These are phyloP conservation scores for Cercopithecus hamlyni DNA, from an alignment of 2,797 vertebrate species.

Conservation along the genomic window DNA sequence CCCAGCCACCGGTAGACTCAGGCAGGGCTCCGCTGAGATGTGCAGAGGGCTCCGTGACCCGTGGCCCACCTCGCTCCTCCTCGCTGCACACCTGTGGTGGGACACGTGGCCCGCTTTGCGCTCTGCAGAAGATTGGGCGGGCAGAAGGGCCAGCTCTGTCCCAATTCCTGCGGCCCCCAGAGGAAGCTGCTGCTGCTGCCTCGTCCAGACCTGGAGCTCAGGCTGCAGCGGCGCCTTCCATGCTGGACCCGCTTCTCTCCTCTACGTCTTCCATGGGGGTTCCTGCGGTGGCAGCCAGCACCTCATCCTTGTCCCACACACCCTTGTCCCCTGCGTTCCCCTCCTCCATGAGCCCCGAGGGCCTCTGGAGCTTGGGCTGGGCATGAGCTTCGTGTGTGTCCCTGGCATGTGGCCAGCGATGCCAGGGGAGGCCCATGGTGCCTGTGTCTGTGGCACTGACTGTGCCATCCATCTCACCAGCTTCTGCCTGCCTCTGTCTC, in stretches of 20 bases:
- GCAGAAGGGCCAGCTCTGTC: background rate
- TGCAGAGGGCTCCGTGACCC: background rate
- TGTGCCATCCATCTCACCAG: background rate
- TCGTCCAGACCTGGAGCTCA: background rate
- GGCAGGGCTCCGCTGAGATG: background rate
- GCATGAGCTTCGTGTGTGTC: background rate
- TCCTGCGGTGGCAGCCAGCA: background rate
- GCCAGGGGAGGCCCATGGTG: background rate
- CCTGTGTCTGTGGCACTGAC: background rate
- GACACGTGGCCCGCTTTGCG: background rate
- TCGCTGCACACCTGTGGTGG: rapidly evolving
- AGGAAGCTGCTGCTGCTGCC: background rate
- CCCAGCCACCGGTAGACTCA: background rate
- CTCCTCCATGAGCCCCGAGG: background rate
- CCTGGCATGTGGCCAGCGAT: background rate
- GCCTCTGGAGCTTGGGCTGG: background rate
- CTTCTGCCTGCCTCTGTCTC: background rate
- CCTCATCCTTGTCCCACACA: background rate
- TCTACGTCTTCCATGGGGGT: background rate
- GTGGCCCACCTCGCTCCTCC: background rate
- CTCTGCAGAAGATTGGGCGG: background rate
- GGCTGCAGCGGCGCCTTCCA: background rate
- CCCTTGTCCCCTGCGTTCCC: too few relatives aligned
- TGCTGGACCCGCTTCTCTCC: background rate
- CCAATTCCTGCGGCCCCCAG: background rate